Evolutionary conservation across 2,113 vertebrate genomes (phyloP).

Genomic region (Arenaria interpres): DNA sequence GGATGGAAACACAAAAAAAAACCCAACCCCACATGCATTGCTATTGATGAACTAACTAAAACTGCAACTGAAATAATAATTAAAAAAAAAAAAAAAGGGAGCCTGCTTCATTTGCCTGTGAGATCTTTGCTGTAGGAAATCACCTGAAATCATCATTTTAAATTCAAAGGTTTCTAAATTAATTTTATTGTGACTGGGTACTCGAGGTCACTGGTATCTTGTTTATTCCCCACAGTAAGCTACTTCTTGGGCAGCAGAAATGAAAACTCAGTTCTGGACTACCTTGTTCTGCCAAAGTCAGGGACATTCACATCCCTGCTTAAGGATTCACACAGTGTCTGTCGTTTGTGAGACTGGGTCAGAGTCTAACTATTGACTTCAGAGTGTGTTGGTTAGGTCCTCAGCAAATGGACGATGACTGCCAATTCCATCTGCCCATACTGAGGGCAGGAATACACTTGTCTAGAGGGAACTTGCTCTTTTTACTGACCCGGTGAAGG

Average conservation of each 20-base stretch:
- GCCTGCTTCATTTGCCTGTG: neutral
- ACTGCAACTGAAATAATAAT: neutral
- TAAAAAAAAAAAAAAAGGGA: neutral
- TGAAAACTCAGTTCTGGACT: neutral
- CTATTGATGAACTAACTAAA: neutral
- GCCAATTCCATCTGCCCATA: neutral
- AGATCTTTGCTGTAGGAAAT: neutral
- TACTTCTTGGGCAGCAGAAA: neutral
- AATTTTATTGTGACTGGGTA: neutral
- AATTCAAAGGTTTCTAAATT: neutral
- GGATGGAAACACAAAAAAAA: neutral
- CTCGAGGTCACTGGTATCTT: neutral
- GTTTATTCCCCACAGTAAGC: neutral
- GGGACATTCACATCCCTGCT: neutral
- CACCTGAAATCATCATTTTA: neutral
- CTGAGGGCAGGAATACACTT: conserved; percentile 6
- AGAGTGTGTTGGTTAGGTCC: neutral
- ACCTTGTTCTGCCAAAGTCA: neutral
- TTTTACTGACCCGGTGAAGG: neutral
- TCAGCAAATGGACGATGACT: neutral
- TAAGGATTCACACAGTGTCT: conserved; percentile 22
- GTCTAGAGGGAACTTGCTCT: neutral
- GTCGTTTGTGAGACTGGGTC: conserved; percentile 12
- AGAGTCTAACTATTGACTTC: conserved; percentile 49
- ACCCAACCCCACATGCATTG: neutral